A percentile compares a stretch with the other conserved stretches of the same genome.
Evolutionary conservation across 2,797 vertebrate species (phyloP).

Genomic region (Brotula barbata): DNA sequence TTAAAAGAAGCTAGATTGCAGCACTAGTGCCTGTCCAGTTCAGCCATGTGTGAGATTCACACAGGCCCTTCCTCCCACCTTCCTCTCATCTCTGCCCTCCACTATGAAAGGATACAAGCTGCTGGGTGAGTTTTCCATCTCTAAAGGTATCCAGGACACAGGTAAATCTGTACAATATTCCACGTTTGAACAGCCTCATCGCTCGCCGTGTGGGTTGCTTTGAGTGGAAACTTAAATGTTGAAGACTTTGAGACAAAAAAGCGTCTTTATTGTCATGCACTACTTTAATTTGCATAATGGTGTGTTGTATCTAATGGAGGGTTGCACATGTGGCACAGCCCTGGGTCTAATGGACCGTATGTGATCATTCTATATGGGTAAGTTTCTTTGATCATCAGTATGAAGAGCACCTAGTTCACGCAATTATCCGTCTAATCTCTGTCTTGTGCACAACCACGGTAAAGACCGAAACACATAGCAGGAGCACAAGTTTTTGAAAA

Average conservation of each 20-base stretch:
- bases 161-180: conserved; percentile 55
- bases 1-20: conserved; percentile 32
- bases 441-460: background rate
- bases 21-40: conserved; percentile 29
- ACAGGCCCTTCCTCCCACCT: conserved; percentile 42
- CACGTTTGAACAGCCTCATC: conserved; percentile 1
- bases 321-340: conserved; percentile 53
- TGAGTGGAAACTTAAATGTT: background rate
- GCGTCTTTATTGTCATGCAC: conserved; percentile 17
- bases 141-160: conserved; percentile 54
- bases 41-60: conserved; percentile 31
- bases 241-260: conserved; percentile 25
- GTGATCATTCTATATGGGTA: conserved; percentile 67
- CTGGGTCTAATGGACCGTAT: conserved; percentile 61
- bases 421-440: conserved; percentile 7
- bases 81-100: conserved; percentile 51
- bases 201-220: background rate
- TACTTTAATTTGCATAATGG: conserved; percentile 51
- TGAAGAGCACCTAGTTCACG: conserved; percentile 23
- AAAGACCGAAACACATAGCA: conserved; percentile 22
- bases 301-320: conserved; percentile 52
- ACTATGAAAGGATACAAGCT: conserved; percentile 56
- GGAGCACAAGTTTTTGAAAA: conserved; percentile 41
- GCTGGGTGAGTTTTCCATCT: conserved; percentile 65
- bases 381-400: conserved; percentile 59